phyloP scores from a whole-genome alignment of 1,140 invertebrate genomes.

The Aricia agestis region DNA sequence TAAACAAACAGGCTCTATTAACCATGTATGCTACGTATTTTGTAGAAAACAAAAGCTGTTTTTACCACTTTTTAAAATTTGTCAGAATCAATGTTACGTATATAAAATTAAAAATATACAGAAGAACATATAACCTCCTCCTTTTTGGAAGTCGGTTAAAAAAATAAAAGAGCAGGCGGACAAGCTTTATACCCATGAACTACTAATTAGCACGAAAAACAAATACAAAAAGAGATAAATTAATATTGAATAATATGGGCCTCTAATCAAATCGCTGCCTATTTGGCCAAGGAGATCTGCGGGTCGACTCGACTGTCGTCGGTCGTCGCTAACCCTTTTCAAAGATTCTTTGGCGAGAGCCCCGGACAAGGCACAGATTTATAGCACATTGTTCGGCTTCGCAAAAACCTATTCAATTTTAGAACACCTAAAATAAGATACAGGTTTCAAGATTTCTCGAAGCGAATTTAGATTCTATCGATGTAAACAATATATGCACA shows the following conservation, averaged over 20 bases:
- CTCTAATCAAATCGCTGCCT: not conserved
- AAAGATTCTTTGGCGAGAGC: slow-evolving; percentile 20
- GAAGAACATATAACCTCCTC: too few relatives aligned
- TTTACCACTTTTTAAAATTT: not conserved
- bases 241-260: not conserved
- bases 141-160: too few relatives aligned
- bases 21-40: not conserved
- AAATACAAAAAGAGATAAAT: too few relatives aligned
- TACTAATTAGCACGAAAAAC: too few relatives aligned
- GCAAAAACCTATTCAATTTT: slow-evolving; percentile 1
- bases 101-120: too few relatives aligned
- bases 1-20: not conserved
- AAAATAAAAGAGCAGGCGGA: too few relatives aligned
- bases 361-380: slow-evolving; percentile 33
- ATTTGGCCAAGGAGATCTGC: not conserved
- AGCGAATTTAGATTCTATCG: too few relatives aligned
- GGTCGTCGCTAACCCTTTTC: slow-evolving; percentile 20
- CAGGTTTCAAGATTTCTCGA: too few relatives aligned
- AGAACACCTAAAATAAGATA: not conserved
- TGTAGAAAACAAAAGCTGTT: not conserved
- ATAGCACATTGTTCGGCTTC: slow-evolving; percentile 38
- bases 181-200: too few relatives aligned
- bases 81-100: too few relatives aligned
- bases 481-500: not conserved
- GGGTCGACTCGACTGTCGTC: not conserved